Evolutionary conservation across 2,888 invertebrate species (phyloP).

Genomic region (Xanthia icteritia): DNA sequence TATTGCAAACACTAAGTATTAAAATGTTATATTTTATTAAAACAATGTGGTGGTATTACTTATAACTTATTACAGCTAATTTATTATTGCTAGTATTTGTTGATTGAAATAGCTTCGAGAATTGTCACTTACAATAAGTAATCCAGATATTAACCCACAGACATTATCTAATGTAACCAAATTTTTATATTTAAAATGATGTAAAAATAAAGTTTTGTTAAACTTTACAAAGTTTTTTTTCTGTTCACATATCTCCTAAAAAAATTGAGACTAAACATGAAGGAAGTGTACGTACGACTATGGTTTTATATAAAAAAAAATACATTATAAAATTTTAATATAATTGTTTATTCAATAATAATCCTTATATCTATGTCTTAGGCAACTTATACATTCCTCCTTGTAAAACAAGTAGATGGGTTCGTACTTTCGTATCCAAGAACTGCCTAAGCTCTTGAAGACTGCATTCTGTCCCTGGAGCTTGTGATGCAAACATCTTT

Average conservation of each 20-base stretch:
- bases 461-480: conserved; percentile 96
- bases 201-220: conserved; percentile 86
- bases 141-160: conserved; percentile 83
- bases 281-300: neutral
- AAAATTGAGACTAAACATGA: neutral
- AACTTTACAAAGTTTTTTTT: conserved; percentile 75
- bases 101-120: conserved; percentile 77
- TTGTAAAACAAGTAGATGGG: conserved; percentile 95
- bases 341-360: conserved; percentile 31
- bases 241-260: conserved; percentile 11
- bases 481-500: conserved; percentile 98
- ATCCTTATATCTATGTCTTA: conserved; percentile 88
- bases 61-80: conserved; percentile 81
- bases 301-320: no score
- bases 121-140: conserved; percentile 80
- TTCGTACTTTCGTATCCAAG: conserved; percentile 97
- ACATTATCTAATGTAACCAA: conserved; percentile 85
- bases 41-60: conserved; percentile 84
- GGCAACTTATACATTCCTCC: conserved; percentile 97
- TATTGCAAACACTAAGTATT: conserved; percentile 87
- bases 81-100: conserved; percentile 75
- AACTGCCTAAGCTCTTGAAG: conserved; percentile 96
- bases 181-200: conserved; percentile 83
- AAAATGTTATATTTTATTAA: conserved; percentile 79
- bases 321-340: neutral